Percentiles rank a stretch among this genome's conserved stretches.
Conservation (phyloP, 2,113 vertebrate genomes). For the Proteles cristata region DNA sequence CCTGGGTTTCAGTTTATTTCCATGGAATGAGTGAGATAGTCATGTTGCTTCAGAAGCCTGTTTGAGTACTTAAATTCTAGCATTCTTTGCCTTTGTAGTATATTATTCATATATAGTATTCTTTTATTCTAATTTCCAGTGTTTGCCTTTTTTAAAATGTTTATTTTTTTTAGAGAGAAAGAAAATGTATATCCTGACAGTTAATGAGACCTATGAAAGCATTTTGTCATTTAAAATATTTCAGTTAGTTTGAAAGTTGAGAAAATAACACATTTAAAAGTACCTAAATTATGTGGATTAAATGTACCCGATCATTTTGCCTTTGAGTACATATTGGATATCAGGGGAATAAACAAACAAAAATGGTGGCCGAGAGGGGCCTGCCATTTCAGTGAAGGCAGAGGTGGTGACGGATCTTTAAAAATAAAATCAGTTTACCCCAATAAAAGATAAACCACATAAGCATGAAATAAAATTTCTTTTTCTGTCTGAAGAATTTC, state of each 20-base stretch:
- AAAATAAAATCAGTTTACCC: neutral
- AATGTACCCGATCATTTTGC: neutral
- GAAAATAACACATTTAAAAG: neutral
- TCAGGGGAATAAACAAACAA: neutral
- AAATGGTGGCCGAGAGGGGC: neutral
- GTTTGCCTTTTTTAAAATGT: neutral
- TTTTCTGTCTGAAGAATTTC: neutral
- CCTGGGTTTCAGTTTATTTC: neutral
- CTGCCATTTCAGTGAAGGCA: neutral
- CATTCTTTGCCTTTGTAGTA: neutral
- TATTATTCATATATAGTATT: neutral
- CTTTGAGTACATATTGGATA: neutral
- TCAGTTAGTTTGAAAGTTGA: neutral
- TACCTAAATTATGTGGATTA: neutral
- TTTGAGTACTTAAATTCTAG: neutral
- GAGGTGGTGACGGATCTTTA: neutral
- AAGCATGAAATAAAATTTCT: neutral
- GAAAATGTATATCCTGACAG: too few species aligned
- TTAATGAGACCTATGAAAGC: neutral
- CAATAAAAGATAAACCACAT: neutral
- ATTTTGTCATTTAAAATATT: neutral
- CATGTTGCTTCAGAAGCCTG: neutral
- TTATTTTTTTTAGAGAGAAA: too few species aligned
- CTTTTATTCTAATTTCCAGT: neutral
- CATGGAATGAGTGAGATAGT: neutral